Evolutionary conservation across 2,113 vertebrate species (phyloP).

Genomic region (Azemiops feae): DNA sequence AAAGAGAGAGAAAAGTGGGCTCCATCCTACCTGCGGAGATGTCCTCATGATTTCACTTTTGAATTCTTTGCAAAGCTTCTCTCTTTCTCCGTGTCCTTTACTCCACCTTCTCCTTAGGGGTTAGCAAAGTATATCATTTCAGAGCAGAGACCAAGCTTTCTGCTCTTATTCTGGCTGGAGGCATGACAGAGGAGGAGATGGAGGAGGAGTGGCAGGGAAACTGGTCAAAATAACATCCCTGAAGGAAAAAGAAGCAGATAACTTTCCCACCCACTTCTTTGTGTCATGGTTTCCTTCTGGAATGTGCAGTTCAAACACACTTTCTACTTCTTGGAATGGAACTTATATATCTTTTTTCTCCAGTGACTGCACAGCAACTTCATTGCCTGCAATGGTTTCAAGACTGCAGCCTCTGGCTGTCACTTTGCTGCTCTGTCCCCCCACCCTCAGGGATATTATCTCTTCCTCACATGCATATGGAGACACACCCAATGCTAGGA

Average conservation of each 20-base stretch:
- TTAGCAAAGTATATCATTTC: conserved; percentile 13
- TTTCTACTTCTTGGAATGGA: neutral
- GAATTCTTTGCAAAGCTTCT: conserved; percentile 12
- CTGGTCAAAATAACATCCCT: conserved; percentile 35
- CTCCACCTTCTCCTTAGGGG: conserved; percentile 23
- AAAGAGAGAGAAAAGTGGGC: neutral
- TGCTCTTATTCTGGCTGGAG: conserved; percentile 45
- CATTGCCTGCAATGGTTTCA: neutral
- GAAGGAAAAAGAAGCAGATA: conserved; percentile 36
- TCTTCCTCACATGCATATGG: neutral
- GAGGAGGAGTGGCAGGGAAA: conserved; percentile 24
- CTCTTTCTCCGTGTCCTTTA: conserved; percentile 24
- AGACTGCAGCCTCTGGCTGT: neutral
- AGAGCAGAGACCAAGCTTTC: conserved; percentile 40
- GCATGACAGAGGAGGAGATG: conserved; percentile 41
- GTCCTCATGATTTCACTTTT: conserved; percentile 38
- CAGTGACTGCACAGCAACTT: neutral
- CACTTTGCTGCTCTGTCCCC: neutral
- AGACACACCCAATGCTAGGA: neutral
- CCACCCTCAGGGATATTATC: neutral
- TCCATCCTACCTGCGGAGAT: conserved; percentile 48
- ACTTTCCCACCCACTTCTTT: conserved; percentile 25
- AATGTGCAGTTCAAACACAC: neutral
- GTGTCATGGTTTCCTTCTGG: neutral
- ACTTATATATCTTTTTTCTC: too few species aligned